A percentile compares a stretch with the other conserved stretches of the same genome.
Conservation (phyloP, 2,797 vertebrate species). For the Pipistrellus nathusii region DNA sequence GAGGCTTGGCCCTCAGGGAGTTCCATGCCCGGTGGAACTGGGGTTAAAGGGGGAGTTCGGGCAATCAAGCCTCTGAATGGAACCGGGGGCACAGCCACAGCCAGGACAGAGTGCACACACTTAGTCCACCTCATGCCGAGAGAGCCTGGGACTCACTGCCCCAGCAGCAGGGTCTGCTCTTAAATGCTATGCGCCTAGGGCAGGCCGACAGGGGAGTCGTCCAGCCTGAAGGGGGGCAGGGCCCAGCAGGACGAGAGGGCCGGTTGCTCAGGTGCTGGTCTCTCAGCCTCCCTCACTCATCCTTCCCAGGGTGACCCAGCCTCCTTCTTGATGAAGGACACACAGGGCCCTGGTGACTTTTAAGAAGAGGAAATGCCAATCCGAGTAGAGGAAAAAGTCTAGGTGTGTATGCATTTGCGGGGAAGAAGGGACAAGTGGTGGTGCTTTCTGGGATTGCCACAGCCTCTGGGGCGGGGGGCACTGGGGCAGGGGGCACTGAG, state of each 20-base stretch:
- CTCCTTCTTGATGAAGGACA: background rate
- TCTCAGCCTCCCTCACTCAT: background rate
- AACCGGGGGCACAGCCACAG: fast-evolving
- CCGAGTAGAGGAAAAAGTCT: conserved; percentile 44
- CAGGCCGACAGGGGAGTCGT: background rate
- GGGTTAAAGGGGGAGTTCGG: fast-evolving
- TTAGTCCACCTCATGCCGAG: background rate
- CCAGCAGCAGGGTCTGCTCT: fast-evolving
- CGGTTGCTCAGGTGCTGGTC: background rate
- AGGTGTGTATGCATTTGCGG: background rate
- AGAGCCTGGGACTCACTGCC: background rate
- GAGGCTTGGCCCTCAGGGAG: background rate
- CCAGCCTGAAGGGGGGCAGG: background rate
- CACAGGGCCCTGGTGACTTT: conserved; percentile 8
- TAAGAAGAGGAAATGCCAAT: conserved; percentile 72
- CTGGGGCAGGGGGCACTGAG: background rate
- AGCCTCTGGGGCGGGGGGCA: background rate
- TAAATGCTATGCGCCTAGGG: background rate
- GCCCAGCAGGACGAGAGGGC: background rate
- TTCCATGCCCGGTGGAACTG: background rate
- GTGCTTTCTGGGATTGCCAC: background rate
- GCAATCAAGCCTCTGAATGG: background rate
- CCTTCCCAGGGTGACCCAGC: background rate
- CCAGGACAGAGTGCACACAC: background rate
- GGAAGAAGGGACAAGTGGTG: conserved; percentile 9